Conservation (phyloP, 2,797 vertebrate species). For the Glyptemys insculpta region DNA sequence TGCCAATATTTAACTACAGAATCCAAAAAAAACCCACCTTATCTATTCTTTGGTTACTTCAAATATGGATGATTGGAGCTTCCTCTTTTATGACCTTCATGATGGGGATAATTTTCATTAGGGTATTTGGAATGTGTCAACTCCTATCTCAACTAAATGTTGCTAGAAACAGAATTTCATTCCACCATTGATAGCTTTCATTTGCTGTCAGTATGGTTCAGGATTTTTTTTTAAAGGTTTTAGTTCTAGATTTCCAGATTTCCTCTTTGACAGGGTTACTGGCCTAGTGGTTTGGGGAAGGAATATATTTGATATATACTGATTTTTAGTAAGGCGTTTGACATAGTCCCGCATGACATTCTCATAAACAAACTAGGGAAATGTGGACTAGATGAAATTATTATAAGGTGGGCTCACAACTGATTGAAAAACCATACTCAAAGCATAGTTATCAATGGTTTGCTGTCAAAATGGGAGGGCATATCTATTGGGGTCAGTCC, state of each 20-base stretch:
- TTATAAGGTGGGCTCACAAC: too few species aligned
- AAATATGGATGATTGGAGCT: conserved; percentile 24
- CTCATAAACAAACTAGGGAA: too few species aligned
- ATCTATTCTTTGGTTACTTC: conserved; percentile 31
- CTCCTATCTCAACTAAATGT: background rate
- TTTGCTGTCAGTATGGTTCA: background rate
- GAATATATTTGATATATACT: too few species aligned
- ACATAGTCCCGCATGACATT: too few species aligned
- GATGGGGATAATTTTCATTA: conserved; percentile 33
- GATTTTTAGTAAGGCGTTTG: too few species aligned
- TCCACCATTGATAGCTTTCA: background rate
- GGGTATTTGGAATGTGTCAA: background rate
- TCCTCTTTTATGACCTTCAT: conserved; percentile 16
- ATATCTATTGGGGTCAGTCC: too few species aligned
- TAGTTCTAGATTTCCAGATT: background rate
- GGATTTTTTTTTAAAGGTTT: background rate
- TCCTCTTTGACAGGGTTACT: background rate
- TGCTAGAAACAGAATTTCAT: background rate
- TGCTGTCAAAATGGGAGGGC: too few species aligned
- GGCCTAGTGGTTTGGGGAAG: too few species aligned
- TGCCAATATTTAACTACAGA: conserved; percentile 26
- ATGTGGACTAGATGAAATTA: too few species aligned
- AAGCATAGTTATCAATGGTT: too few species aligned
- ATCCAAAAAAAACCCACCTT: background rate
- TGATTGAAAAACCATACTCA: too few species aligned